Conservation (phyloP, 2,113 vertebrate genomes). For the Tenrec ecaudatus region DNA sequence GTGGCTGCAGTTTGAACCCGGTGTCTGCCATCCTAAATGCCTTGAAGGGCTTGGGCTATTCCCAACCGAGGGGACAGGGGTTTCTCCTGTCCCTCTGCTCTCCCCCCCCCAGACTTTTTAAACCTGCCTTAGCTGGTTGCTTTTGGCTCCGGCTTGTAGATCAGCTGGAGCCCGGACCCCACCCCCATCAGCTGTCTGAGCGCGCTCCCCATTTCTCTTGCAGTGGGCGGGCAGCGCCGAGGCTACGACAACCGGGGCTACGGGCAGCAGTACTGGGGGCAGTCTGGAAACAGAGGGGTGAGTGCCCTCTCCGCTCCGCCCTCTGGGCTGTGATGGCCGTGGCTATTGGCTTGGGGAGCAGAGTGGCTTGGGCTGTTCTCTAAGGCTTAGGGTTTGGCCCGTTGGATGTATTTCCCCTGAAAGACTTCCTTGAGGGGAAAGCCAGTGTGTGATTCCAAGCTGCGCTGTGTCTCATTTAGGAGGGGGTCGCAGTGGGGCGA, state of each 20-base stretch:
- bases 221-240: slow-evolving; percentile 85
- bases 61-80: slow-evolving; percentile 56
- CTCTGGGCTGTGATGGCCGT: slow-evolving; percentile 68
- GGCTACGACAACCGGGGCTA: slow-evolving; percentile 85
- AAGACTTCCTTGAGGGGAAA: slow-evolving; percentile 50
- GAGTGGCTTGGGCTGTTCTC: slow-evolving; percentile 77
- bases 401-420: slow-evolving; percentile 38
- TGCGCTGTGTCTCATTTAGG: slow-evolving; percentile 21
- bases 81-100: slow-evolving; percentile 66
- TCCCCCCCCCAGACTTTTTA: slow-evolving; percentile 62
- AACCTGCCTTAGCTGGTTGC: slow-evolving; percentile 16
- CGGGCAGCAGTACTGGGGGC: slow-evolving; percentile 87
- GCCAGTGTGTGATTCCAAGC: not conserved
- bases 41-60: slow-evolving; percentile 46
- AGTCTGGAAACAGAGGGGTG: slow-evolving; percentile 83
- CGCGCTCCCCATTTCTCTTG: slow-evolving; percentile 72
- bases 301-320: slow-evolving; percentile 76
- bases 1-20: not conserved
- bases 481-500: slow-evolving; percentile 36
- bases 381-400: slow-evolving; percentile 74
- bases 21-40: slow-evolving; percentile 53
- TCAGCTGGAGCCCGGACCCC: slow-evolving; percentile 71
- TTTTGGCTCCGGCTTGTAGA: slow-evolving; percentile 70
- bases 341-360: slow-evolving; percentile 76
- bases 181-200: slow-evolving; percentile 63